Evolutionary conservation across 35 echinoderm and acorn worm genomes (phyloP), one percentile per base, ranked within the genome.

Genomic region (Stichopus chloronotus): DNA sequence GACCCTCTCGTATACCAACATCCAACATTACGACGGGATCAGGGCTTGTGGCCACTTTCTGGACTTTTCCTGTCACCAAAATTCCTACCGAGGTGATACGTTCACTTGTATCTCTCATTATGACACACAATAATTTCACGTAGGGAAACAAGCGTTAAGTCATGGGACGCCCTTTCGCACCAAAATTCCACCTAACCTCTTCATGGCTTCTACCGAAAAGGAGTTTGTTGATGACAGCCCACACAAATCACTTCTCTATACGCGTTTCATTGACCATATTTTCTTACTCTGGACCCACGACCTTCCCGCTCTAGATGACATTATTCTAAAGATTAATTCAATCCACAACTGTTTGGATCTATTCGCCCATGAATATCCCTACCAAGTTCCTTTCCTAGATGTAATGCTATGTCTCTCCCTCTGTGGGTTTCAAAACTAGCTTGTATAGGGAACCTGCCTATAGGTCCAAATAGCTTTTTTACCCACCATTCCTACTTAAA

Each of bases 271-370:
- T 84, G 81, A 25, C 8, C 4, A 43, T 43, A 84, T 84, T 6
- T 84, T 84, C 4, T 54, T 84, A 5, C 3, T 84, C 25, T 84
- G 81, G 81, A 52, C 81, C 81, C 81, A 84, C 43, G 81, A 53
- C 25, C 6, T 4, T 17, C 30, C 25, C 4, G 25, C 81, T 22
- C 55, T 84, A 6, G 54, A 83, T 56, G 80, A 25, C 24, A 30
- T 83, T 25, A 53, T 53, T 83, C 24, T 56, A 8, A 56, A 25
- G 7, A 14, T 25, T 20, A 83, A 83, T 56, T 83, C 21, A 5
- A 53, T 83, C 54, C 80, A 83, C 54, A 5, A 11, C 5, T 53
- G 21, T 83, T 30, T 83, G 14, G 16, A 83, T 6, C 54, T 83
- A 30, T 30, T 52, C 5, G 80, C 54, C 11, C 21, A 83, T 25